Percentiles rank a stretch among this genome's conserved stretches.
Evolutionary conservation across 2,113 vertebrate species (phyloP).

Genomic region (Phasianus colchicus): DNA sequence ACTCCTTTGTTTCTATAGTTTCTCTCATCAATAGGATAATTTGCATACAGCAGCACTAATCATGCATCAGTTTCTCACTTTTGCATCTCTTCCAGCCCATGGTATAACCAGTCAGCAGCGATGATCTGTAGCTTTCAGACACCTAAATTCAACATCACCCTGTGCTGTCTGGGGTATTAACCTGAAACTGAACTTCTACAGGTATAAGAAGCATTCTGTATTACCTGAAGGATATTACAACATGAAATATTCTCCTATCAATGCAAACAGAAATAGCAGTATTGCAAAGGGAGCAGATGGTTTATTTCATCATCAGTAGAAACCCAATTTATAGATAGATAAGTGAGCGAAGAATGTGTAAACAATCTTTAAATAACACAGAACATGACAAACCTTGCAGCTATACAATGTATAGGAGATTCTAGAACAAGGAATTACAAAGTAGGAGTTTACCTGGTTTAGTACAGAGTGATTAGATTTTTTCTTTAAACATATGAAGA

Average conservation of each 20-base stretch:
- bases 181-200: slow-evolving; percentile 51
- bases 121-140: slow-evolving; percentile 45
- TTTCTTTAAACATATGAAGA: background rate
- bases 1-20: slow-evolving; percentile 69
- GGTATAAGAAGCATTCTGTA: slow-evolving; percentile 42
- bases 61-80: slow-evolving; percentile 19
- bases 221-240: slow-evolving; percentile 63
- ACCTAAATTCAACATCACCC: slow-evolving; percentile 60
- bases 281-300: slow-evolving; percentile 15
- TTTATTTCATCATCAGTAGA: slow-evolving; percentile 7
- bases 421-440: background rate
- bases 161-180: slow-evolving; percentile 17
- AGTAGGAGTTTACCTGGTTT: background rate
- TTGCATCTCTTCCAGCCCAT: slow-evolving; percentile 53
- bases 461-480: background rate
- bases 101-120: slow-evolving; percentile 49
- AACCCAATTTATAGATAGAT: slow-evolving; percentile 35
- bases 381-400: slow-evolving; percentile 6
- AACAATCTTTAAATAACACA: slow-evolving; percentile 21
- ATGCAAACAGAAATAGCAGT: slow-evolving; percentile 37
- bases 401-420: background rate
- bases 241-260: slow-evolving; percentile 58
- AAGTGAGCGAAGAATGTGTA: slow-evolving; percentile 49
- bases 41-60: slow-evolving; percentile 68
- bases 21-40: slow-evolving; percentile 62